Evolutionary conservation across 2,113 vertebrate genomes (phyloP).

Genomic region (Pollimyrus isidori): DNA sequence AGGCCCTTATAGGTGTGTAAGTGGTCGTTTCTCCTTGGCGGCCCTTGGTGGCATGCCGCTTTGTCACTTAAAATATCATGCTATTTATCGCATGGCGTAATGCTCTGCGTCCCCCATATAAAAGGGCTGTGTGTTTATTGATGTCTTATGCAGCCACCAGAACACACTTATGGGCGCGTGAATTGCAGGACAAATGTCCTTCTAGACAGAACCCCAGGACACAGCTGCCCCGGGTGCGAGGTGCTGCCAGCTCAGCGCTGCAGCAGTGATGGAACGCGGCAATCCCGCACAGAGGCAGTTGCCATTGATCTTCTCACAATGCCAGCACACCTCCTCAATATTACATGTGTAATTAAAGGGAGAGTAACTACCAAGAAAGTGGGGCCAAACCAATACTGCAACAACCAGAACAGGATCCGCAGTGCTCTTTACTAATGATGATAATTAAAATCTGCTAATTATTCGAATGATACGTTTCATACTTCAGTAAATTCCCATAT

Average conservation of each 20-base stretch:
- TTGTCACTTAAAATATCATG: background rate
- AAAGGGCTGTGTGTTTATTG: background rate
- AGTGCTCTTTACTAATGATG: background rate
- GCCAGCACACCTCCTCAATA: background rate
- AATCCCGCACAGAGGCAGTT: background rate
- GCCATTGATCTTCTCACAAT: background rate
- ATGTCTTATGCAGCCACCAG: background rate
- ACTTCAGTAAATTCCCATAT: background rate
- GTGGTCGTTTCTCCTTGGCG: background rate
- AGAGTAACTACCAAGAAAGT: background rate
- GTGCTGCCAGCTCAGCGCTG: background rate
- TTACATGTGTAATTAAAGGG: background rate
- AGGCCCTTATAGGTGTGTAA: background rate
- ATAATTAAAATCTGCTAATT: slow-evolving; percentile 14
- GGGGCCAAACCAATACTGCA: background rate
- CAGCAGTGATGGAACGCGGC: background rate
- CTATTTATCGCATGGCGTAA: background rate
- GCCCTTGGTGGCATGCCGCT: background rate
- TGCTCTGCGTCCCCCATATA: background rate
- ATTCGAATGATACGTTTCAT: background rate
- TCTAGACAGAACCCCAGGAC: background rate
- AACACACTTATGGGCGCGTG: background rate
- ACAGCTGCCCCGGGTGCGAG: too few species aligned
- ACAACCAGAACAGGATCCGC: background rate
- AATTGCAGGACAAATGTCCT: background rate